Percentiles rank a stretch among this genome's conserved stretches.
phyloP scores from a whole-genome alignment of 1,140 invertebrate genomes.

The Ostrea denselamellosa region DNA sequence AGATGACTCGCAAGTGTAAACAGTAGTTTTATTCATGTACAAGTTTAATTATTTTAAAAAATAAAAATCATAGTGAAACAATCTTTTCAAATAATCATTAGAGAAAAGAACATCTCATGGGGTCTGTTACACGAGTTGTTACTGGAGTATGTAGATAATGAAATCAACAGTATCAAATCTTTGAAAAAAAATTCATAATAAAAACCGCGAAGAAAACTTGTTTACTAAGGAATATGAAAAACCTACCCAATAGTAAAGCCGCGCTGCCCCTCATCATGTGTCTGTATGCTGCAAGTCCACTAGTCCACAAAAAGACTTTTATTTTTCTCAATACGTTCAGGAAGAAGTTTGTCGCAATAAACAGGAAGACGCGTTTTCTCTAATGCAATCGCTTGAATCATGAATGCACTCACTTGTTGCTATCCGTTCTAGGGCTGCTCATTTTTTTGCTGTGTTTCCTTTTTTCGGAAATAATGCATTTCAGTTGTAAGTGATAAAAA shows the following conservation, averaged over 20 bases:
- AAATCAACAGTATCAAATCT: no score
- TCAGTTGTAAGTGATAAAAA: neutral
- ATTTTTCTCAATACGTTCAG: neutral
- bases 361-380: slow-evolving; percentile 10
- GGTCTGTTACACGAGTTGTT: no score
- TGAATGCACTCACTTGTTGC: slow-evolving; percentile 9
- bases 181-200: no score
- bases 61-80: no score
- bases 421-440: neutral
- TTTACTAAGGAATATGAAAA: neutral
- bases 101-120: no score
- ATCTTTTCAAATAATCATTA: no score
- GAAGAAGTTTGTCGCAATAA: slow-evolving; percentile 2
- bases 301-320: slow-evolving; percentile 9
- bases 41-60: no score
- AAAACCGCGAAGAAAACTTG: no score
- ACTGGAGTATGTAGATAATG: no score
- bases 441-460: neutral
- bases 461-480: neutral
- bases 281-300: neutral
- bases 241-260: neutral
- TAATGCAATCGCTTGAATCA: neutral
- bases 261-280: neutral
- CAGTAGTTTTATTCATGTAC: no score
- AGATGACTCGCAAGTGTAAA: no score